These are phyloP conservation scores for Dolomedes plantarius DNA, from an alignment of 2,888 invertebrate genomes.

Conservation along the genomic window DNA sequence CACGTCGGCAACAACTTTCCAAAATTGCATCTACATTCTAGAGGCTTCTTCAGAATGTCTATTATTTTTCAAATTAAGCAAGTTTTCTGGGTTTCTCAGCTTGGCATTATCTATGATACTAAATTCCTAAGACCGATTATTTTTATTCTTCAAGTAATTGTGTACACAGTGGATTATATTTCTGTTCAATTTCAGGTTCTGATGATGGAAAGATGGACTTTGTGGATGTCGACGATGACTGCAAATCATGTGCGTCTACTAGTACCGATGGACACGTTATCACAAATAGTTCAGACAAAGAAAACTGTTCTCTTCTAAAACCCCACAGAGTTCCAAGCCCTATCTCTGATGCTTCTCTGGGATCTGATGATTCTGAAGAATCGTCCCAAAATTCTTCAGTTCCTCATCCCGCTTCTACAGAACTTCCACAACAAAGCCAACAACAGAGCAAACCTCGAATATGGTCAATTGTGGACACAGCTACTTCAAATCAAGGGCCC, in stretches of 20 bases:
- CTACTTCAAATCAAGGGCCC: conserved; percentile 71
- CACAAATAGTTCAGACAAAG: conserved; percentile 66
- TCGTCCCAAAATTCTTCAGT: conserved; percentile 55
- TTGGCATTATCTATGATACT: no score
- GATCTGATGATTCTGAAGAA: conserved; percentile 59
- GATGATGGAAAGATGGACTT: conserved; percentile 72
- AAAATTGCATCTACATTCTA: no score
- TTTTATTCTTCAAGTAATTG: no score
- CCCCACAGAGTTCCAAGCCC: conserved; percentile 59
- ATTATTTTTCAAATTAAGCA: no score
- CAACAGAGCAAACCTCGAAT: conserved; percentile 74
- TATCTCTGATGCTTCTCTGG: conserved; percentile 65
- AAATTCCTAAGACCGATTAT: no score
- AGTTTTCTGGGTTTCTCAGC: no score
- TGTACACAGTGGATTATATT: neutral
- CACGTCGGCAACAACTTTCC: no score
- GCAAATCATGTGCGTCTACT: conserved; percentile 68
- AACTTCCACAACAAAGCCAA: conserved; percentile 41
- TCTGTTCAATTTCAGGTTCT: conserved; percentile 38
- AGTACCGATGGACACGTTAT: conserved; percentile 67
- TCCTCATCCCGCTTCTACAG: conserved; percentile 32
- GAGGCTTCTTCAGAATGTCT: no score
- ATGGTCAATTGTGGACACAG: conserved; percentile 75
- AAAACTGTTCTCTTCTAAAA: conserved; percentile 59
- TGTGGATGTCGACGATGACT: conserved; percentile 73